Base-by-base conservation (phyloP, 37 sponge, comb jelly and placozoan species). In the Bolinopsis microptera region DNA sequence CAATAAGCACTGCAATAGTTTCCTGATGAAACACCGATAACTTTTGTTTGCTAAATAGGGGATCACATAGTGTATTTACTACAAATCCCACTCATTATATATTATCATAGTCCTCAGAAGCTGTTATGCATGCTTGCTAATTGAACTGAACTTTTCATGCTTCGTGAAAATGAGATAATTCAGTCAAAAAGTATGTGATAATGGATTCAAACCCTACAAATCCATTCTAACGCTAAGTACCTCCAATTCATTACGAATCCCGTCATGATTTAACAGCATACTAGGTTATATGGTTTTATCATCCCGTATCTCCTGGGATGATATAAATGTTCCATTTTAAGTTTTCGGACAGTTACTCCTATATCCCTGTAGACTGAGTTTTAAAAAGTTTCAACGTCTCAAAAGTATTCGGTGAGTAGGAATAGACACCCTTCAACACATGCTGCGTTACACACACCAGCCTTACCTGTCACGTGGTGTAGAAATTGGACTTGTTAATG, bases 391-490 rank as follows among this genome's bases (percentile, higher is more conserved):
- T 28, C 80, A 77, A 77, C 80, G 80, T 77, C 80, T 77, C 80
- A 48, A 48, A 48, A 48, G 35, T 77, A 77, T 32, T 77, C 80
- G 9, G 61, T 18, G 61, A 48, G 61, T 77, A 32, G 37, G 80
- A 77, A 77, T 86, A 86, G 90, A 86, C 90, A 86, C 61, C 90
- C 90, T 36, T 86, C 90, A 86, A 86, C 90, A 41, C 41, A 18
- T 21, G 82, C 32, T 21, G 82, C 30, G 38, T 80, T 35, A 32
- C 82, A 41, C 48, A 86, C 90, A 86, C 61, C 61, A 86, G 80
- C 80, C 37, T 70, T 70, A 70, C 25, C 25, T 13, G 80, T 33
- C 80, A 77, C 80, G 37, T 77, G 80, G 33, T 18, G 35, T 32
- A 77, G 33, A 77, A 77, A 77, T 77, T 77, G 80, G 80, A 77